These are phyloP conservation scores for Drosophila azteca DNA, from an alignment of 1,140 invertebrate genomes.

Conservation along the genomic window DNA sequence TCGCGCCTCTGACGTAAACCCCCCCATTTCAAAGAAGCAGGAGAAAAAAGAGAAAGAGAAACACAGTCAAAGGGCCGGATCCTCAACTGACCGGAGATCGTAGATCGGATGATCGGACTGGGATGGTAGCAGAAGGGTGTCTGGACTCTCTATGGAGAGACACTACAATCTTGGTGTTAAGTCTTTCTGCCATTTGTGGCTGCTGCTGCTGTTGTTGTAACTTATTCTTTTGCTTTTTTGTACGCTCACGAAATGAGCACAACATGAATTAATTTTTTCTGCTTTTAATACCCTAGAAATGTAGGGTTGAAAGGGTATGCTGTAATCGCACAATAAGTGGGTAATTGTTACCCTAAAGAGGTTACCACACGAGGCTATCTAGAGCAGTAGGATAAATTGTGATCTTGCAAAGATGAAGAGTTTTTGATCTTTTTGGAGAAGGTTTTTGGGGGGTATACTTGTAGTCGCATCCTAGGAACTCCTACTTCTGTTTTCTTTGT, in stretches of 20 bases:
- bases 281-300: slow-evolving; percentile 24
- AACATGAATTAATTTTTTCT: slow-evolving; percentile 78
- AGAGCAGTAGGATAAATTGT: no score
- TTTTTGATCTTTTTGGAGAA: no score
- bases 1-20: slow-evolving; percentile 43
- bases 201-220: slow-evolving; percentile 32
- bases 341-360: no score
- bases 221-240: slow-evolving; percentile 38
- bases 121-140: no score
- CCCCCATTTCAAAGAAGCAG: slow-evolving; percentile 10
- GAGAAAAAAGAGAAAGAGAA: slow-evolving; percentile 29
- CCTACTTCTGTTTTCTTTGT: background rate
- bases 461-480: no score
- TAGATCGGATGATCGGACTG: no score
- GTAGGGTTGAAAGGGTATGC: no score
- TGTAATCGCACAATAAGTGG: no score
- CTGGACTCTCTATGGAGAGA: background rate
- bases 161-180: slow-evolving; percentile 26
- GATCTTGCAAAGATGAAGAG: no score
- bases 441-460: no score
- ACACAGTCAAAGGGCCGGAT: slow-evolving; percentile 23
- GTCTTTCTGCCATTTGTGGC: slow-evolving; percentile 47
- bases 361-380: no score
- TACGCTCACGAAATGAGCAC: slow-evolving; percentile 76
- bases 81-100: background rate